These are phyloP conservation scores for Nestor notabilis DNA, from an alignment of 2,113 vertebrate species.

Conservation along the genomic window DNA sequence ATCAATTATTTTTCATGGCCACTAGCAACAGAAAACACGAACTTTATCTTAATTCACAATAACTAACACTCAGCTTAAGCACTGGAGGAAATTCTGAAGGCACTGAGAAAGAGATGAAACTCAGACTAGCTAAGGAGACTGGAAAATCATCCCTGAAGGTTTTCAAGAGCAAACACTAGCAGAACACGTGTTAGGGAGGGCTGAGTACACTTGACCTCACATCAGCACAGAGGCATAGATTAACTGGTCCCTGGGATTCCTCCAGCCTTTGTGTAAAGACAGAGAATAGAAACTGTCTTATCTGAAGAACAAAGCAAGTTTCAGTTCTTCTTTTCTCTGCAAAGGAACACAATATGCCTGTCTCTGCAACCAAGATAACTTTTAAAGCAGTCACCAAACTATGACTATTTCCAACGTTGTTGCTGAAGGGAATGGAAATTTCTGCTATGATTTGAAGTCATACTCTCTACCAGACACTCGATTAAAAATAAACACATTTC, in stretches of 20 bases:
- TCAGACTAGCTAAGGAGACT: not conserved
- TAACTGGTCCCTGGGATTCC: not conserved
- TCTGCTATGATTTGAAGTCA: not conserved
- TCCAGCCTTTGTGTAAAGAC: not conserved
- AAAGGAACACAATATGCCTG: not conserved
- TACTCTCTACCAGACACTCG: not conserved
- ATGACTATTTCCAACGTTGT: not conserved
- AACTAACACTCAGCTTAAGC: not conserved
- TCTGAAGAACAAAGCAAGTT: conserved; percentile 1
- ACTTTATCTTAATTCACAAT: not conserved
- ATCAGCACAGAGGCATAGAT: not conserved
- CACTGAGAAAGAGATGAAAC: not conserved
- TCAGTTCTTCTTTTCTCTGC: not conserved
- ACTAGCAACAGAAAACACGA: not conserved
- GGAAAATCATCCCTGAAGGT: not conserved
- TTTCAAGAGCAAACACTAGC: not conserved
- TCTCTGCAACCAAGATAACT: not conserved
- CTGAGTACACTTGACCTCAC: not conserved
- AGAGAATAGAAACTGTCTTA: not conserved
- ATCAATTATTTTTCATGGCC: not conserved
- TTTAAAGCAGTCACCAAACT: not conserved
- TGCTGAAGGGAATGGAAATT: not conserved
- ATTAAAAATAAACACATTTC: not conserved
- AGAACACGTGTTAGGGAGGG: not conserved
- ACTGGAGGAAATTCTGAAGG: not conserved